Base-by-base conservation (phyloP, 2,888 invertebrate species). In the Pinctada fucata region DNA sequence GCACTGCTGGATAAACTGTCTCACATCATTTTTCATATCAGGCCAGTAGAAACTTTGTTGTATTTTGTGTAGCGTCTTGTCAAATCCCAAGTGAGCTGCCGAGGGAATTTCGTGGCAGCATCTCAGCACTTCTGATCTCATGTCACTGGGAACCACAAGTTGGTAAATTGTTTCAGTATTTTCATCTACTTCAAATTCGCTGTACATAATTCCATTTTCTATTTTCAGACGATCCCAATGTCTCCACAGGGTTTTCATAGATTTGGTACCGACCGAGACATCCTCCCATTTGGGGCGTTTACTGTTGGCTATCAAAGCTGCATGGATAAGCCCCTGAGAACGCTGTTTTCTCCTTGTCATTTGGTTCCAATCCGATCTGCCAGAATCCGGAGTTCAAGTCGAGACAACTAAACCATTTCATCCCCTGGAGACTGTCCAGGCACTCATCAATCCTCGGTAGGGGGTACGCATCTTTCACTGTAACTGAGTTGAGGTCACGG, bases 341-440 rank as follows among this genome's bases (percentile, higher is more conserved):
- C 2, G 86, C 87, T 2, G 87, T 85, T 63, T 86, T 87, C 3
- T 78, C 71, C 52, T 67, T 73, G 67, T 80, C 81, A 16, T 81
- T 63, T 6, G 75, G 49, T 13, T 63, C 66, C 63, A 89, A 49
- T 2, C 72, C 71, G 2, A 87, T 81, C 58, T 84, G 83, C 83
- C 83, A 89, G 65, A 82, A 89, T 6, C 87, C 87, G 3, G 69
- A 66, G 16, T 49, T 75, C 45, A 87, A 52, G 51, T 88, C 88
- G 3, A 87, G 16, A 0, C 73, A 76, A 45, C 79, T 70, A 52
- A 88, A 85, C 58, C 71, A 81, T 47, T 75, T 78, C 1, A 80
- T 64, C 0, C 82, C 82, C 2, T 75, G n/a, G n/a, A 87, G 52
- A 3, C 74, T 16, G 13, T 85, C 82, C 2, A 88, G 63, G 45